phyloP scores from a whole-genome alignment of 1,140 invertebrate species.

The Spodoptera frugiperda region DNA sequence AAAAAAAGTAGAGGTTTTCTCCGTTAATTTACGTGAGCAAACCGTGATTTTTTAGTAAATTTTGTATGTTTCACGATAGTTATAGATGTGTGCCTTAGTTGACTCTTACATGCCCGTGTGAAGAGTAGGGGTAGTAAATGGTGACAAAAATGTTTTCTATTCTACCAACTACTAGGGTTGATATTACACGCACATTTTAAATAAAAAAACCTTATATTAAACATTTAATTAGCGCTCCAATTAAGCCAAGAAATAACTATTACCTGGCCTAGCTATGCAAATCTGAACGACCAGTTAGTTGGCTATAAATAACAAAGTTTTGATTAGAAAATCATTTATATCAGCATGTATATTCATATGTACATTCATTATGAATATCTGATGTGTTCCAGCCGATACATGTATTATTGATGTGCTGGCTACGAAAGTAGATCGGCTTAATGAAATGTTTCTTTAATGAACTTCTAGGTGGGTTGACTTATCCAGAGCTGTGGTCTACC shows the following conservation, averaged over 20 bases:
- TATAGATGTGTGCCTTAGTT: no score
- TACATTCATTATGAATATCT: conserved; percentile 69
- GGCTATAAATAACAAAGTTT: conserved; percentile 81
- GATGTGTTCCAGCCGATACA: conserved; percentile 36
- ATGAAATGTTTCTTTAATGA: conserved; percentile 1
- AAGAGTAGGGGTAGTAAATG: no score
- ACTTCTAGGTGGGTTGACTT: background rate
- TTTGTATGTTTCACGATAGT: no score
- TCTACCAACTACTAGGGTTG: no score
- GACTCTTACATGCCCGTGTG: no score
- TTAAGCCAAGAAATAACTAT: conserved; percentile 65
- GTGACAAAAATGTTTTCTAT: no score
- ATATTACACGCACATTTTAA: no score
- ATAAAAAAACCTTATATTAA: background rate
- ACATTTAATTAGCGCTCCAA: background rate
- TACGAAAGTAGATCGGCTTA: conserved; percentile 28
- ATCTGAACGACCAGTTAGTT: conserved; percentile 66
- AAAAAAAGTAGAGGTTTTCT: no score
- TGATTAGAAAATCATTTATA: conserved; percentile 77
- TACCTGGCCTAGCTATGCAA: conserved; percentile 75
- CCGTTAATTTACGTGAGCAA: no score
- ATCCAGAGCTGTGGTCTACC: no score
- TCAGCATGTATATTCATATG: conserved; percentile 78
- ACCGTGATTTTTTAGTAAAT: no score
- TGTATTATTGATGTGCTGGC: conserved; percentile 40